Percentiles rank a stretch among this genome's conserved stretches.
phyloP scores from a whole-genome alignment of 2,797 vertebrate species.

The Muscicapa comitata region DNA sequence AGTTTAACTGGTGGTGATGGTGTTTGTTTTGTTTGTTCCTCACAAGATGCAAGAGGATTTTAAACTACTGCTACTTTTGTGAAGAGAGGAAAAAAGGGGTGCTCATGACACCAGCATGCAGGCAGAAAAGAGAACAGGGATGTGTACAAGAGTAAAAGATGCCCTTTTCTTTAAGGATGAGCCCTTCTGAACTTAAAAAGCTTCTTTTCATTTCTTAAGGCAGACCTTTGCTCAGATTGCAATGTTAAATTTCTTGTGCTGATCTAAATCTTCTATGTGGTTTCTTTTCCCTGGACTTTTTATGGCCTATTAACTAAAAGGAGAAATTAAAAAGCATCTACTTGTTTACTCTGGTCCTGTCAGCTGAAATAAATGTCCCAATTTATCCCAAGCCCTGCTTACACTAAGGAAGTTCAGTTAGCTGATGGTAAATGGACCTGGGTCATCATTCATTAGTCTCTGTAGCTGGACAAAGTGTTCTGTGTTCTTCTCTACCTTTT shows the following conservation, averaged over 20 bases:
- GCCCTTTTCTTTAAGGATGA: not conserved
- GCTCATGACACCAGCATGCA: not conserved
- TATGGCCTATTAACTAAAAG: not conserved
- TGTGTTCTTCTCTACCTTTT: not conserved
- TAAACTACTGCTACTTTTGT: not conserved
- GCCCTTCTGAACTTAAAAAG: not conserved
- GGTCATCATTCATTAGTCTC: not conserved
- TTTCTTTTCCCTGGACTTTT: not conserved
- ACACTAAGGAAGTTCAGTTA: not conserved
- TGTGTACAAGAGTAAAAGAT: not conserved
- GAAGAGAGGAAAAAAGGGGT: not conserved
- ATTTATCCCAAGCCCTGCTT: constrained; percentile 34
- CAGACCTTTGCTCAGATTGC: not conserved
- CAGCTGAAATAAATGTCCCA: constrained; percentile 54
- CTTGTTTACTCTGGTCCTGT: constrained; percentile 52
- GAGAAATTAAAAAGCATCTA: constrained; percentile 38
- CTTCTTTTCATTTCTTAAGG: not conserved
- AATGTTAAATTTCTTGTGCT: not conserved
- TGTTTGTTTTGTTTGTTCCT: not conserved
- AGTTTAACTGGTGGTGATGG: not conserved
- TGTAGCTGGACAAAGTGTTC: not conserved
- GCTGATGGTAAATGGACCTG: constrained; percentile 1
- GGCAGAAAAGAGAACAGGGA: not conserved
- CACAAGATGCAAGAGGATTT: not conserved
- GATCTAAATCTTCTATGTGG: not conserved